Evolutionary conservation across 2,888 invertebrate species (phyloP), one percentile per base, ranked within the genome.

Genomic region (Harpalus rubripes): DNA sequence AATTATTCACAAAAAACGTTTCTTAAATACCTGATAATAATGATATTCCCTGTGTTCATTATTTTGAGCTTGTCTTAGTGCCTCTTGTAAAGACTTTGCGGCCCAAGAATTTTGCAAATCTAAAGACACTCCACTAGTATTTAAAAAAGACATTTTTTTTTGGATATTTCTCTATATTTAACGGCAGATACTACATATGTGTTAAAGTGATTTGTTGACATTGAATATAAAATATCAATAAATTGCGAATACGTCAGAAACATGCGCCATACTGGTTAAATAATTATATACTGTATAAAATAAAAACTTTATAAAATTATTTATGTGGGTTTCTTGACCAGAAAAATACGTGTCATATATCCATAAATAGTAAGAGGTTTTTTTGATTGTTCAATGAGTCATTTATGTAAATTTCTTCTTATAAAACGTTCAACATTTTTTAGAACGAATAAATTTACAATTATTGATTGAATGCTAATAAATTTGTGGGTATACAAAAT

Each of bases 31-130:
- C 78, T 78, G 78, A 56, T 56, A 78, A 78, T 58, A 78, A 78
- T 78, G 58, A 56, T 58, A 58, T 7, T 80, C 41, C 10, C 15
- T 78, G 68, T 86, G 85, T 87, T 87, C 88, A 84, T 88, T 88
- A 41, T 90, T 89, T 56, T 90, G 90, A 85, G 91, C 87, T 76
- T 91, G 89, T 86, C 90, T 89, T 6, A 92, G 88, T n/a, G 92
- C 92, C 86, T 92, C 91, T 87, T 92, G 89, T 79, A 93, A 90
- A 84, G 92, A 92, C 88, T 92, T 91, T n/a, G 93, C 93, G 72
- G 93, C 93, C 94, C 94, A 94, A 32, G 94, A 93, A 86, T 92
- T 92, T 88, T 92, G 92, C 82, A 93, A 89, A 89, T 93, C 93
- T 82, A 93, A 89, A 10, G 93, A 93, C 61, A 93, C 91, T 16